phyloP scores from a whole-genome alignment of 2,888 invertebrate species.

The Meteorus cinctellus region DNA sequence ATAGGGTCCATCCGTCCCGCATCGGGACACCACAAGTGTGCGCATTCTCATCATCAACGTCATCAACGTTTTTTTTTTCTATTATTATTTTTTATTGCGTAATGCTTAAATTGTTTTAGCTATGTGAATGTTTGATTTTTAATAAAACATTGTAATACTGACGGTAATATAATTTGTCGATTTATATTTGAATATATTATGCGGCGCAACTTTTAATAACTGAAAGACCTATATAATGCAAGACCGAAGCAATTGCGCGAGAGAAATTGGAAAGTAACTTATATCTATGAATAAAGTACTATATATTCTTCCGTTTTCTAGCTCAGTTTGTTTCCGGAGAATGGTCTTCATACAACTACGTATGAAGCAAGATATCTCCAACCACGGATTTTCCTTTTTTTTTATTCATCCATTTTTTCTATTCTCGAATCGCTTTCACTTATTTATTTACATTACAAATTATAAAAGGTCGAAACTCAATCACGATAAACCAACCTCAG shows the following conservation, averaged over 20 bases:
- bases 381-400: conserved; percentile 23
- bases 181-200: conserved; percentile 5
- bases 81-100: not conserved
- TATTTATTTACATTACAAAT: conserved; percentile 44
- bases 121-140: conserved; percentile 45
- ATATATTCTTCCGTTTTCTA: not conserved
- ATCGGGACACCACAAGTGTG: conserved; percentile 65
- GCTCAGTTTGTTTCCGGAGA: conserved; percentile 44
- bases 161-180: conserved; percentile 28
- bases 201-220: not conserved
- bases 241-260: conserved; percentile 1
- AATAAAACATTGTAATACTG: conserved; percentile 39
- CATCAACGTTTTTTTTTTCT: conserved; percentile 10
- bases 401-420: conserved; percentile 30
- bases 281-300: conserved; percentile 8
- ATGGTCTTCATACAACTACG: conserved; percentile 24
- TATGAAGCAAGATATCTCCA: not conserved
- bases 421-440: conserved; percentile 50
- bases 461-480: conserved; percentile 49
- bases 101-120: conserved; percentile 39
- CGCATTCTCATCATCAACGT: conserved; percentile 50
- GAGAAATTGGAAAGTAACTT: conserved; percentile 33
- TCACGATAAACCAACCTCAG: conserved; percentile 15
- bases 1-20: conserved; percentile 67
- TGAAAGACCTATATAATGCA: not conserved